phyloP scores from a whole-genome alignment of 2,888 invertebrate genomes.

The Eurytoma adleriae region DNA sequence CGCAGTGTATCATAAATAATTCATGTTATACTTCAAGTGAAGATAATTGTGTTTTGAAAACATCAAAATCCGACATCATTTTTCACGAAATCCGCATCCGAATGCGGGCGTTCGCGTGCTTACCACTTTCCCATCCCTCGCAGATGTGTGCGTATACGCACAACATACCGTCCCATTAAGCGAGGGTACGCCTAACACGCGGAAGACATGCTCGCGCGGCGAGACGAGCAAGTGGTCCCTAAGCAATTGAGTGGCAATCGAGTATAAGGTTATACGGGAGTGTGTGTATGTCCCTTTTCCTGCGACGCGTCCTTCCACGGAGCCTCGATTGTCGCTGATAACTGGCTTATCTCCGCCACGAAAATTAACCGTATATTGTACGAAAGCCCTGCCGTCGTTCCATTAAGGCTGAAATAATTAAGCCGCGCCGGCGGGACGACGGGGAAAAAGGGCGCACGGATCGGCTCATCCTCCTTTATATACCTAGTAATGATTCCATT shows the following conservation, averaged over 20 bases:
- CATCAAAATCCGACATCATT: no score
- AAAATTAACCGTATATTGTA: constrained; percentile 67
- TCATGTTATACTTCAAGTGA: neutral
- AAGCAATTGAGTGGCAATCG: constrained; percentile 49
- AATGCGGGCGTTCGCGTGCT: neutral
- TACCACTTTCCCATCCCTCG: neutral
- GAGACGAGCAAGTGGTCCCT: constrained; percentile 39
- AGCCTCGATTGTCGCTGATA: constrained; percentile 61
- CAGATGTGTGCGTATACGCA: neutral
- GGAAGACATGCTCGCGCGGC: neutral
- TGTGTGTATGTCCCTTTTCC: constrained; percentile 17
- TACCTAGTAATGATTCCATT: constrained; percentile 46
- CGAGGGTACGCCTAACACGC: neutral
- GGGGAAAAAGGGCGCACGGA: constrained; percentile 10
- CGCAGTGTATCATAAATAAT: neutral
- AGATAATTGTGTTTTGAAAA: no score
- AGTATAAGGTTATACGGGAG: neutral
- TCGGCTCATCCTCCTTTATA: constrained; percentile 21
- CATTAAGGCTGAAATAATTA: constrained; percentile 67
- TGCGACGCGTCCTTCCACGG: neutral
- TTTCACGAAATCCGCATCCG: neutral
- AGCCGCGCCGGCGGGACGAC: constrained; percentile 17
- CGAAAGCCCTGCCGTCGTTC: constrained; percentile 61
- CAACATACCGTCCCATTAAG: constrained; percentile 34
- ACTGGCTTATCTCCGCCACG: constrained; percentile 68